Evolutionary conservation across 2,113 vertebrate genomes (phyloP).

Genomic region (Percina caprodes): DNA sequence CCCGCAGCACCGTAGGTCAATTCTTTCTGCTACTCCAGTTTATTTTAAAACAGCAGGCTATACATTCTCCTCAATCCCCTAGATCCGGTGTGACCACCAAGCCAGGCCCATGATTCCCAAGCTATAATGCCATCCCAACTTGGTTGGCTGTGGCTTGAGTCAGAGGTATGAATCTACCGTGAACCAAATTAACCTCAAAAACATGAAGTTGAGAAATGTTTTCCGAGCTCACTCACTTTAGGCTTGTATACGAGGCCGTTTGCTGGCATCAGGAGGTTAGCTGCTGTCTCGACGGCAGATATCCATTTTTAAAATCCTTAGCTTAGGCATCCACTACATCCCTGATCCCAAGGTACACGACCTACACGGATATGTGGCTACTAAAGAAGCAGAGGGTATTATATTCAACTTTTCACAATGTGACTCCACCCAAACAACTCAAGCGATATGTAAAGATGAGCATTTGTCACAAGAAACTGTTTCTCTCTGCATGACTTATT

Average conservation of each 20-base stretch:
- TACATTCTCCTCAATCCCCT: conserved; percentile 16
- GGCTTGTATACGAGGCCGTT: too few relatives aligned
- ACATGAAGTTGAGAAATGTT: too few relatives aligned
- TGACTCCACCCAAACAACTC: conserved; percentile 57
- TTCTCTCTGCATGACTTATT: background rate
- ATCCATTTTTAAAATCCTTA: too few relatives aligned
- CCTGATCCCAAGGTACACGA: too few relatives aligned
- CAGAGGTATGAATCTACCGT: too few relatives aligned
- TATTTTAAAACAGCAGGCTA: conserved; percentile 51
- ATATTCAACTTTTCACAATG: conserved; percentile 40
- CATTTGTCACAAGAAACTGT: background rate
- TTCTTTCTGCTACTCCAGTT: background rate
- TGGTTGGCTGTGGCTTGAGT: too few relatives aligned
- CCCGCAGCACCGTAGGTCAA: background rate
- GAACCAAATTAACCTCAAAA: too few relatives aligned
- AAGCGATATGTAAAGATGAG: conserved; percentile 10
- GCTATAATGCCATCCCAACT: too few relatives aligned
- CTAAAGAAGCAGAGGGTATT: conserved; percentile 9
- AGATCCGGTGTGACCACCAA: conserved; percentile 3
- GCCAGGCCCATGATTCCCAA: background rate
- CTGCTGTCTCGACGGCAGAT: too few relatives aligned
- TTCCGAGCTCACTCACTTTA: too few relatives aligned
- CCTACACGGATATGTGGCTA: conserved; percentile 16
- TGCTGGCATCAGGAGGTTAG: too few relatives aligned
- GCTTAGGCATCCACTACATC: too few relatives aligned